Base-by-base conservation (phyloP, 2,797 vertebrate genomes). In the Typhlichthys subterraneus region DNA sequence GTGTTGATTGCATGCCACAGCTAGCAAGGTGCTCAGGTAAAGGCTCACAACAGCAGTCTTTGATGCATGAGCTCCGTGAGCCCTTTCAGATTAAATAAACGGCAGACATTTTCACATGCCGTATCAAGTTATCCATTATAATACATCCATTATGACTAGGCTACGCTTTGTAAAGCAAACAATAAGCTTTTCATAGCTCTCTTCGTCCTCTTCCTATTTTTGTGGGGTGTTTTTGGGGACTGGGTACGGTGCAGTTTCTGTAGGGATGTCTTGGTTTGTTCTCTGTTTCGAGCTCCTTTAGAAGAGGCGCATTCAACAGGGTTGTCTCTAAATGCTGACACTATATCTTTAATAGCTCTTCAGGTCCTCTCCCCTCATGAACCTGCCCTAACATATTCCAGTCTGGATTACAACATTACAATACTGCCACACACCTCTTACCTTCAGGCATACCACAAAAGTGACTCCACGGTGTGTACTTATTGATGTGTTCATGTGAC, bases 361-460 rank as follows among this genome's bases (percentile, higher is more conserved):
- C 23, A 29, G 23, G 23, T 29, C 23, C 23, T 29, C 31, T 31
- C 67, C 65, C 52, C 33, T 45, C 45, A 69, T 66, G 72, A 81
- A 86, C 89, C 72, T 89, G 87, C 63, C 85, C 79, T 49, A 14
- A 90, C 88, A 87, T 63, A 89, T 89, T 84, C 85, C 63, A 38
- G 61, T 15, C 57, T 53, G 17, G 81, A 82, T 79, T 85, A 72
- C 67, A 81, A 9, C n/a, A 14, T 17, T 23, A 53, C 17, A 52
- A 19, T 52, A 23, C 17, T 11, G 19, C 51, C 8, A 29, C 8
- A 53, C 51, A 53, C 19, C 19, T 23, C 11, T 12, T 19, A 19
- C 80, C 67, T 53, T 57, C 70, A 83, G 70, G 87, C 84, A 90
- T 88, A 86, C 84, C 85, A 86, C 67, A 63, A 82, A 81, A 71